A percentile compares a stretch with the other conserved stretches of the same genome.
phyloP scores from a whole-genome alignment of 2,797 vertebrate genomes.

The Acanthornis magna region DNA sequence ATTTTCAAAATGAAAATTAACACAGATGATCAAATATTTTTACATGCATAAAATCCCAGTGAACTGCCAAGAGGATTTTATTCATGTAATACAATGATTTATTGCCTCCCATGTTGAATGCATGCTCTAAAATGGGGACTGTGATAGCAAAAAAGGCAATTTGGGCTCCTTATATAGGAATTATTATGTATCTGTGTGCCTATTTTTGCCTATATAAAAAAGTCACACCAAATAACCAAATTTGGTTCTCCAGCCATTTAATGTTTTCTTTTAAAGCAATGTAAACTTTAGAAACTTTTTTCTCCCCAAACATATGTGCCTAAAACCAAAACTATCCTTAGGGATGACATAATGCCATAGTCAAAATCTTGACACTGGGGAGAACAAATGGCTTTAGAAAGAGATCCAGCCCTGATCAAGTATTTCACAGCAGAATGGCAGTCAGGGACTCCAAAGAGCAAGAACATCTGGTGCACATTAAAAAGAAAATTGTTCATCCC shows the following conservation, averaged over 20 bases:
- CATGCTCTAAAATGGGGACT: neutral
- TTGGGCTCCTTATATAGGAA: neutral
- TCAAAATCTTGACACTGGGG: neutral
- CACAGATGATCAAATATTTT: neutral
- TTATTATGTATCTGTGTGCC: neutral
- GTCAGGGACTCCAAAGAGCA: neutral
- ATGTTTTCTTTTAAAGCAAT: neutral
- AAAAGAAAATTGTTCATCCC: neutral
- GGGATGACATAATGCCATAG: neutral
- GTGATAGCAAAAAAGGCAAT: neutral
- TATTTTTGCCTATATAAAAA: neutral
- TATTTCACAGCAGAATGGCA: neutral
- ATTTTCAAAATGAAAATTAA: neutral
- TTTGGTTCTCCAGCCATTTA: neutral
- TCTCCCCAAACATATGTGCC: neutral
- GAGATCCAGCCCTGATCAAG: neutral
- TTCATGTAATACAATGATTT: neutral
- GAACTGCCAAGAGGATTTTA: neutral
- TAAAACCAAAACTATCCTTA: neutral
- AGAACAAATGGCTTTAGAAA: neutral
- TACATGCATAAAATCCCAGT: neutral
- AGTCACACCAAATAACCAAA: neutral
- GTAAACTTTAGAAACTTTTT: neutral
- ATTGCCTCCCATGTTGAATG: neutral
- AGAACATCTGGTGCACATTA: conserved; percentile 1